Conservation (phyloP, 2,113 vertebrate species). For the Azemiops feae region DNA sequence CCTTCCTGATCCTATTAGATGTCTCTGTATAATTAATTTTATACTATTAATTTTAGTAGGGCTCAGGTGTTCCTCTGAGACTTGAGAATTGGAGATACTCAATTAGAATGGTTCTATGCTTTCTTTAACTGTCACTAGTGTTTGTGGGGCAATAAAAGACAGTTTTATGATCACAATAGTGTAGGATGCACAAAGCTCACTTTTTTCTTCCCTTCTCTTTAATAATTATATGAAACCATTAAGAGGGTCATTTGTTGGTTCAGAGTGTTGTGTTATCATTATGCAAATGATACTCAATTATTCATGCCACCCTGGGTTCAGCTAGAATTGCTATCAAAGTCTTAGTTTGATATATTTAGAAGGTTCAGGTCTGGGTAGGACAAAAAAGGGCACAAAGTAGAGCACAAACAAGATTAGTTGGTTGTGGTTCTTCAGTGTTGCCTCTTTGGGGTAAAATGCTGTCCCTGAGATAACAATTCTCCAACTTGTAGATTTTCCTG, state of each 20-base stretch:
- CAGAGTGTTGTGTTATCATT: background rate
- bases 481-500: background rate
- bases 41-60: background rate
- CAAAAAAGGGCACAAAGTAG: background rate
- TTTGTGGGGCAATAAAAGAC: background rate
- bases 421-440: background rate
- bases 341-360: background rate
- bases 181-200: background rate
- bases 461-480: background rate
- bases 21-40: background rate
- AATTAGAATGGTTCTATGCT: background rate
- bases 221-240: background rate
- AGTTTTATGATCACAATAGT: background rate
- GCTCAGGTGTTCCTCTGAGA: background rate
- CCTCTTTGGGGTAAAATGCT: background rate
- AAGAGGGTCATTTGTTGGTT: background rate
- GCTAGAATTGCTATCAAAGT: background rate
- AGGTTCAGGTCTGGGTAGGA: background rate
- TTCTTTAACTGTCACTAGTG: background rate
- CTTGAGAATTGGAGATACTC: background rate
- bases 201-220: background rate
- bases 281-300: background rate
- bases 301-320: background rate
- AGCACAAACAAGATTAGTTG: background rate
- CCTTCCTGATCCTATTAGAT: background rate